Base-by-base conservation (phyloP, 2,888 invertebrate species). In the Brassicogethes aeneus region DNA sequence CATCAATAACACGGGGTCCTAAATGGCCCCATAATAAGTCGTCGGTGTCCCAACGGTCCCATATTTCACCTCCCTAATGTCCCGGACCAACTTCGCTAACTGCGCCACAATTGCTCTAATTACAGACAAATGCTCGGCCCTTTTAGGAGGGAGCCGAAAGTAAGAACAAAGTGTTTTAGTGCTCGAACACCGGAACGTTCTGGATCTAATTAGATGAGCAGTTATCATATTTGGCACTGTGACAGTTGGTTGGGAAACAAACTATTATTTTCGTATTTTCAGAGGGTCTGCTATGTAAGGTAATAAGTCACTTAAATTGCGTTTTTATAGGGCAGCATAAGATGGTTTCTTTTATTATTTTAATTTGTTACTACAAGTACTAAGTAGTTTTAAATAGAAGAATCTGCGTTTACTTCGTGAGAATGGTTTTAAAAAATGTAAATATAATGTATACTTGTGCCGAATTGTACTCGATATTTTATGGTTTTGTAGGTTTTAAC, bases 71-170 rank as follows among this genome's bases (percentile, higher is more conserved):
- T 53, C 57, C 57, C 59, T 64, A 64, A 62, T 62, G 61, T 57
- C 57, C 53, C 53, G 40, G 45, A 51, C 48, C 10, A 23, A 52
- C 53, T 57, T 55, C 44, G 47, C 57, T 56, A 60, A 59, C 56
- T 54, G 52, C 52, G 47, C 60, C 62, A 63, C 64, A 64, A 63
- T 63, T 61, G 64, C 59, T 58, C 63, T 62, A 64, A 65, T 65
- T 63, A 62, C 59, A 52, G 56, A 60, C 62, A 62, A 62, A 62
- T 62, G 59, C 60, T 13, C 54, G 55, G 48, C 55, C 53, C 46
- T 42, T 42, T 15, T 33, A 33, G 41, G 33, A 15, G 15, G 36
- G 31, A 30, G 34, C 3, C 7, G 36, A 15, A 33, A 33, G 23
- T 5, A 23, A 7, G 23, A 23, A 23, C 5, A 23, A 10, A 23